Evolutionary conservation across 2,113 vertebrate species (phyloP).

Genomic region (Mormoops blainvillei): DNA sequence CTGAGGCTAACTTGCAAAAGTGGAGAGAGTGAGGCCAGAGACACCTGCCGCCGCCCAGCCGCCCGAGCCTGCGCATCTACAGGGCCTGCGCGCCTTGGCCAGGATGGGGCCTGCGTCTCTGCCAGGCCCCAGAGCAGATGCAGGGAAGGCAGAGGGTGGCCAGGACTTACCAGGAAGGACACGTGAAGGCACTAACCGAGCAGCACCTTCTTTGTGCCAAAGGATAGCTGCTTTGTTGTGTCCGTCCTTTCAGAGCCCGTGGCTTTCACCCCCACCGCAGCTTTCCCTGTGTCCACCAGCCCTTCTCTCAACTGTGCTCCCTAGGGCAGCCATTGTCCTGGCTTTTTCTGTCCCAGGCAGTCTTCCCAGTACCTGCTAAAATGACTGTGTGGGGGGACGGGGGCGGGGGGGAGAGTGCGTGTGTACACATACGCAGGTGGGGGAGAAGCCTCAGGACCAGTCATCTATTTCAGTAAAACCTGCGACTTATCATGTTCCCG

Average conservation of each 20-base stretch:
- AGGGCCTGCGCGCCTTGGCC: accelerated
- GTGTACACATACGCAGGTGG: background rate
- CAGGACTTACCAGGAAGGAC: background rate
- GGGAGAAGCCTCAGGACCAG: background rate
- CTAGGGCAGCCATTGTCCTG: background rate
- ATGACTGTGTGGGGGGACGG: background rate
- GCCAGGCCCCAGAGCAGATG: background rate
- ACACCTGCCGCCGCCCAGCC: no score
- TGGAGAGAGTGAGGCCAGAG: background rate
- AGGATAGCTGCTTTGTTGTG: background rate
- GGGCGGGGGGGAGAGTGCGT: background rate
- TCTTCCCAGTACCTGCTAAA: background rate
- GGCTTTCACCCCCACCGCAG: no score
- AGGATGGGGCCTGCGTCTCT: background rate
- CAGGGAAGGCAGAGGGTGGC: background rate
- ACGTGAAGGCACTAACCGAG: accelerated
- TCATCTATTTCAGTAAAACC: background rate
- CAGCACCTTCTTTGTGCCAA: background rate
- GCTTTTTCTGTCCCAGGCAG: background rate
- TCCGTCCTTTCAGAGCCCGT: accelerated
- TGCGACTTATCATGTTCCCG: accelerated
- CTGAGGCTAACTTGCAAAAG: background rate
- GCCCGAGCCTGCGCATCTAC: background rate
- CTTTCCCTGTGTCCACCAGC: background rate
- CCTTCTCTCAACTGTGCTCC: background rate